Evolutionary conservation across 2,888 invertebrate genomes (phyloP).

Genomic region (Eumerus sabulonum): DNA sequence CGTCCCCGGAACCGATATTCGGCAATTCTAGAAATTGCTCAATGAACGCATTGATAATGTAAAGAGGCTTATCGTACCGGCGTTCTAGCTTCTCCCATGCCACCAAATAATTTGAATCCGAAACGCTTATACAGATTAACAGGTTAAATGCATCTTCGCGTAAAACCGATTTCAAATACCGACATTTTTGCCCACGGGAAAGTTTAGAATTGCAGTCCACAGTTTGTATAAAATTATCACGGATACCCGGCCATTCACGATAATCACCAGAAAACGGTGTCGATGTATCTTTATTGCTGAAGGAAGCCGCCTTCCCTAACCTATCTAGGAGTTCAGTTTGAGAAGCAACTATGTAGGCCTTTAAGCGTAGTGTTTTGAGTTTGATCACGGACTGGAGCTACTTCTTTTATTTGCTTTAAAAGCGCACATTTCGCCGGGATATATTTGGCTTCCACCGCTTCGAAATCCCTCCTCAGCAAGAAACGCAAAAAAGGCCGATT

Average conservation of each 20-base stretch:
- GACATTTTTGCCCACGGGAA: constrained; percentile 13
- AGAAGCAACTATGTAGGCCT: neutral
- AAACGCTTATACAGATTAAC: neutral
- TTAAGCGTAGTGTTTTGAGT: neutral
- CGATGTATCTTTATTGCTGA: neutral
- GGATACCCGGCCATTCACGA: constrained; percentile 24
- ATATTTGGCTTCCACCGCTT: neutral
- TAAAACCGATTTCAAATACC: constrained; percentile 11
- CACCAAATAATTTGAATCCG: constrained; percentile 2
- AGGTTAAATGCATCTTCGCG: too few relatives aligned
- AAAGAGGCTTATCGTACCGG: constrained; percentile 13
- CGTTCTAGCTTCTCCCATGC: constrained; percentile 18
- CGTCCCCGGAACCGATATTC: neutral
- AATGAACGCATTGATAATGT: constrained; percentile 12
- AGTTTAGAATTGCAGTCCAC: constrained; percentile 13
- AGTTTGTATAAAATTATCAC: constrained; percentile 13
- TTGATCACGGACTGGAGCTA: neutral
- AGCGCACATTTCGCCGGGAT: constrained; percentile 2
- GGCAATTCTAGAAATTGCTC: constrained; percentile 7
- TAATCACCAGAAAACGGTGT: constrained; percentile 23
- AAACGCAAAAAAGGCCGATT: neutral
- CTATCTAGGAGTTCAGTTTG: neutral
- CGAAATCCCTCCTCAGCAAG: constrained; percentile 6
- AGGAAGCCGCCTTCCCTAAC: neutral
- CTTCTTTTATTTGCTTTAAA: neutral